Base-by-base conservation (phyloP, 2,113 vertebrate genomes). In the Sarotherodon lohbergeri region DNA sequence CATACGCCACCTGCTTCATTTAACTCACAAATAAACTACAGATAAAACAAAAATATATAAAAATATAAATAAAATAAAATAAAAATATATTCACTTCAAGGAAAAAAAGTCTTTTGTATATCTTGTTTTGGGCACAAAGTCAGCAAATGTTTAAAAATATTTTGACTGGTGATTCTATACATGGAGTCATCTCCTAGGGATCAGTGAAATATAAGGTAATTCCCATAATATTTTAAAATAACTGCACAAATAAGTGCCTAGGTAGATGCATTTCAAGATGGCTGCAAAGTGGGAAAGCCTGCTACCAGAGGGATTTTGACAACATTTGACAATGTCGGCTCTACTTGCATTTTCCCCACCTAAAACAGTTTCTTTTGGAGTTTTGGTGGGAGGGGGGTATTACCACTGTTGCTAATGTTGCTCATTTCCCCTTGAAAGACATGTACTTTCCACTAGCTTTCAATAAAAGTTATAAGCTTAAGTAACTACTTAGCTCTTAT, bases 391-490 rank as follows among this genome's bases (percentile, higher is more conserved):
- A 46, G 68, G 22, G 22, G 10, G 10, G 1, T 12, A 19, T 50
- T 50, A 8, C 27, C 73, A 78, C 43, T 76, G 24, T 50, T 78
- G 71, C 24, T 78, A 78, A 50, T 76, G 24, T 32, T 78, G 71
- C 16, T 78, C 43, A 50, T 78, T 78, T 32, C 27, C 27, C 46
- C 17, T 78, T 32, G 29, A 50, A 78, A 78, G 71, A 19, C 71
- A 50, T 7, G 16, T 32, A 78, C 27, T 78, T 78, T 88, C 36
- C 84, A 24, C 34, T 14, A 22, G 16, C 36, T 57, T 84, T 81
- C 43, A 76, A 14, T 24, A 34, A 54, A 36, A 85, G 24, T 16
- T 71, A 10, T 4, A 19, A 29, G 39, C 32, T n/a, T 78, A 78
- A 6, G 16, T 66, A 11, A 73, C 16, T 55, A 41, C 29, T 9